phyloP scores from a whole-genome alignment of 2,888 invertebrate genomes.

The Andrena trimmerana region DNA sequence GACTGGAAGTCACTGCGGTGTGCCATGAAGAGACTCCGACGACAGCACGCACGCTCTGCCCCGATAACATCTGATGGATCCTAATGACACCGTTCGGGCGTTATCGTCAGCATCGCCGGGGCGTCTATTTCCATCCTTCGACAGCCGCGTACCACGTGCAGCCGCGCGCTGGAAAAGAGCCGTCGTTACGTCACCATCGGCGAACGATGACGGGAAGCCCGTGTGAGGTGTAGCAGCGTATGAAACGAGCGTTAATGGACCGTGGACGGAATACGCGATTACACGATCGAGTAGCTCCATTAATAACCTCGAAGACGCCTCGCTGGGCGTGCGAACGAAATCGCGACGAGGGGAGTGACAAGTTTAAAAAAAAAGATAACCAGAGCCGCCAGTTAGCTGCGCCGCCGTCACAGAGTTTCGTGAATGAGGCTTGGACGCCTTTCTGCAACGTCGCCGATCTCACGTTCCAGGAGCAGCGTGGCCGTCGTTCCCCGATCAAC shows the following conservation, averaged over 20 bases:
- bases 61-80: conserved; percentile 41
- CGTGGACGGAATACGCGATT: conserved; percentile 61
- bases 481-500: neutral
- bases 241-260: conserved; percentile 65
- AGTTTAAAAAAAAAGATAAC: conserved; percentile 8
- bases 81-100: conserved; percentile 41
- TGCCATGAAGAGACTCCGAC: conserved; percentile 21
- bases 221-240: conserved; percentile 57
- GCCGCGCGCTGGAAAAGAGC: conserved; percentile 38
- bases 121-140: conserved; percentile 43
- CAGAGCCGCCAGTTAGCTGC: conserved; percentile 1
- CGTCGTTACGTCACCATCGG: conserved; percentile 67
- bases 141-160: conserved; percentile 51
- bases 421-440: conserved; percentile 26
- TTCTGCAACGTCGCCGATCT: neutral
- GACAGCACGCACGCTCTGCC: conserved; percentile 14
- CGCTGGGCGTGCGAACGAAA: conserved; percentile 42
- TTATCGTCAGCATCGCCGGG: conserved; percentile 44
- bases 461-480: neutral
- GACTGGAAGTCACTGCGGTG: neutral
- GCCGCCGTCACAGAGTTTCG: conserved; percentile 23
- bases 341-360: conserved; percentile 30
- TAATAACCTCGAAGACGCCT: conserved; percentile 59
- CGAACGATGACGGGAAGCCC: conserved; percentile 62
- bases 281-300: conserved; percentile 70